Conservation (phyloP, 2,888 invertebrate species). For the Pecten maximus region DNA sequence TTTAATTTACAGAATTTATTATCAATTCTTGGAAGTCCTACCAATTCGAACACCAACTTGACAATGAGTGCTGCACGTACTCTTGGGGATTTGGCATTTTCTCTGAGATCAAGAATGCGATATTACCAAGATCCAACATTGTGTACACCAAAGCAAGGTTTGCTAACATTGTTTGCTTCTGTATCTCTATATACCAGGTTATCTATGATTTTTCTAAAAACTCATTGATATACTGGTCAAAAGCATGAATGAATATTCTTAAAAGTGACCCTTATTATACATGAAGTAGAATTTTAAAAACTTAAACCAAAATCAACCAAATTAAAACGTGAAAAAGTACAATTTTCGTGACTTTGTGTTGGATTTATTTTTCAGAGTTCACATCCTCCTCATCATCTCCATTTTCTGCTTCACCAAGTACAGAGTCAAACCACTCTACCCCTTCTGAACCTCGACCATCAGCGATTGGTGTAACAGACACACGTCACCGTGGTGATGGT, state of each 20-base stretch:
- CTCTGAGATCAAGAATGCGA: constrained; percentile 71
- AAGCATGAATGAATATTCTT: not conserved
- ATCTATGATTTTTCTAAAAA: no score
- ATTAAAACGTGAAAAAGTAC: no score
- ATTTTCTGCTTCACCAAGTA: constrained; percentile 66
- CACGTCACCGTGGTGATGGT: constrained; percentile 80
- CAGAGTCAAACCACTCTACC: constrained; percentile 67
- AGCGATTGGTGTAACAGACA: constrained; percentile 75
- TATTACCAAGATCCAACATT: constrained; percentile 80
- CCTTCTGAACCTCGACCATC: constrained; percentile 73
- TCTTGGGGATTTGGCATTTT: constrained; percentile 69
- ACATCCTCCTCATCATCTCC: constrained; percentile 65
- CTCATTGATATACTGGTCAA: not conserved
- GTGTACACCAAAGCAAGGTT: constrained; percentile 80
- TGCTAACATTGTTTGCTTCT: not conserved
- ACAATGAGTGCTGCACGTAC: constrained; percentile 72
- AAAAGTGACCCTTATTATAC: not conserved
- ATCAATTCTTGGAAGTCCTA: constrained; percentile 70
- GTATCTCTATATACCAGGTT: no score
- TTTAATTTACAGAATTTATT: constrained; percentile 75
- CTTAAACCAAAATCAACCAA: not conserved
- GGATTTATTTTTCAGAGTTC: constrained; percentile 66
- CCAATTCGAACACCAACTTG: constrained; percentile 63
- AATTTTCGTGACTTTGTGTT: not conserved
- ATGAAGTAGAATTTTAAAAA: not conserved